These are phyloP conservation scores for Drosophila parabipectinata DNA, from an alignment of 1,140 invertebrate species.

Conservation along the genomic window DNA sequence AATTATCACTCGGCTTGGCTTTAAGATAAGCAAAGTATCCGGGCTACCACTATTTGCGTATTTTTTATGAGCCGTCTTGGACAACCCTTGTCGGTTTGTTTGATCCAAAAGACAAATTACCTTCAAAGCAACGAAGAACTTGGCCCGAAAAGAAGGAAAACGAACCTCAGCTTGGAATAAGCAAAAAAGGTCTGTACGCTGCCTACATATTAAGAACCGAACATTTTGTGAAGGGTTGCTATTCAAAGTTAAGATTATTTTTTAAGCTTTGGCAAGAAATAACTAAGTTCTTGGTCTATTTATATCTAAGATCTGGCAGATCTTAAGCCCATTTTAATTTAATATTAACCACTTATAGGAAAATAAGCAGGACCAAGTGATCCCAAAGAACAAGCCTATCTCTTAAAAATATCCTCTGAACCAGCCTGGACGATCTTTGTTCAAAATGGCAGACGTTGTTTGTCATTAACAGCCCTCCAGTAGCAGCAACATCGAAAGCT, in stretches of 20 bases:
- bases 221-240: not conserved
- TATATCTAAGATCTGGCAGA: too few species aligned
- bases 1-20: slow-evolving; percentile 53
- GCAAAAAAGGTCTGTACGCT: slow-evolving; percentile 28
- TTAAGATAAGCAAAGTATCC: slow-evolving; percentile 3
- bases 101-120: slow-evolving; percentile 71
- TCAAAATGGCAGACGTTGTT: slow-evolving; percentile 78
- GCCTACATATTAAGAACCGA: slow-evolving; percentile 58
- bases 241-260: not conserved
- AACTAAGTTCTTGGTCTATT: too few species aligned
- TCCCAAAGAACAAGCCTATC: not conserved
- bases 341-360: too few species aligned
- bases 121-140: slow-evolving; percentile 11
- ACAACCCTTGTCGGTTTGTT: slow-evolving; percentile 47
- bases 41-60: slow-evolving; percentile 15
- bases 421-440: slow-evolving; percentile 36
- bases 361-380: too few species aligned
- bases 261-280: too few species aligned
- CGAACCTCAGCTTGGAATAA: slow-evolving; percentile 34
- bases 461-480: slow-evolving; percentile 63
- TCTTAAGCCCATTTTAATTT: too few species aligned
- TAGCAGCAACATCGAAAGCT: slow-evolving; percentile 41
- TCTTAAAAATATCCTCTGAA: not conserved
- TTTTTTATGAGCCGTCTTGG: slow-evolving; percentile 62
- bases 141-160: slow-evolving; percentile 16